Conservation (phyloP, 2,797 vertebrate genomes). For the Melanotaenia maccullochi region DNA sequence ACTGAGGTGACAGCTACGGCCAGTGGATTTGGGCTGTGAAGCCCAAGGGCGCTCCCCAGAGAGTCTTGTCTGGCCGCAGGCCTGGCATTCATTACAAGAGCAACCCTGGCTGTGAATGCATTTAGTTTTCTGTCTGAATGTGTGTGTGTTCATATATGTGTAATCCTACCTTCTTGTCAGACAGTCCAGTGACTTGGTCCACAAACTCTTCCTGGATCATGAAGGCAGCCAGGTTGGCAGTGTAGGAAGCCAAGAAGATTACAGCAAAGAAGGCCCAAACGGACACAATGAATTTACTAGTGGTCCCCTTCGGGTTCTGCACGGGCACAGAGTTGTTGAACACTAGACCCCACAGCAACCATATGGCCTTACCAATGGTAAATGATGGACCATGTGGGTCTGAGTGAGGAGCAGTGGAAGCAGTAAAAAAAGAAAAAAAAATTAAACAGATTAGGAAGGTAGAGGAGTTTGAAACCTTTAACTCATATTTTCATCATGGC, state of each 20-base stretch:
- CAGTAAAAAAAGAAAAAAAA: neutral
- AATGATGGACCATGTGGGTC: conserved; percentile 97
- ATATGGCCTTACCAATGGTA: conserved; percentile 96
- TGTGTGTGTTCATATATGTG: conserved; percentile 29
- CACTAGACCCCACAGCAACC: conserved; percentile 97
- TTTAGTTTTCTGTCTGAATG: conserved; percentile 38
- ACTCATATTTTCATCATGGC: conserved; percentile 9
- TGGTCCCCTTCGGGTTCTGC: conserved; percentile 97
- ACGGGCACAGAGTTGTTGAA: conserved; percentile 99
- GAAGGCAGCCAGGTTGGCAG: conserved; percentile 98
- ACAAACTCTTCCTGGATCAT: conserved; percentile 99
- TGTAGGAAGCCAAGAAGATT: conserved; percentile 98
- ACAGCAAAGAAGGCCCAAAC: conserved; percentile 99
- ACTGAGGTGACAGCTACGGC: conserved; percentile 68
- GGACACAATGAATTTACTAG: conserved; percentile 98
- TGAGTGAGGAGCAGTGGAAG: conserved; percentile 61
- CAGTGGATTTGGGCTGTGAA: conserved; percentile 69
- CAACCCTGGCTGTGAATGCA: conserved; percentile 52
- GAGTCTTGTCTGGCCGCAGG: conserved; percentile 72
- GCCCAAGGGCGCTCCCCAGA: conserved; percentile 60
- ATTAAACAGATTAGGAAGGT: neutral
- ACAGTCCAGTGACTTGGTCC: conserved; percentile 98
- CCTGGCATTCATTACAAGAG: conserved; percentile 72
- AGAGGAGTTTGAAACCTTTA: neutral
- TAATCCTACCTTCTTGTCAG: conserved; percentile 94